Conservation (phyloP, 2,113 vertebrate species). For the Heloderma charlesbogerti region DNA sequence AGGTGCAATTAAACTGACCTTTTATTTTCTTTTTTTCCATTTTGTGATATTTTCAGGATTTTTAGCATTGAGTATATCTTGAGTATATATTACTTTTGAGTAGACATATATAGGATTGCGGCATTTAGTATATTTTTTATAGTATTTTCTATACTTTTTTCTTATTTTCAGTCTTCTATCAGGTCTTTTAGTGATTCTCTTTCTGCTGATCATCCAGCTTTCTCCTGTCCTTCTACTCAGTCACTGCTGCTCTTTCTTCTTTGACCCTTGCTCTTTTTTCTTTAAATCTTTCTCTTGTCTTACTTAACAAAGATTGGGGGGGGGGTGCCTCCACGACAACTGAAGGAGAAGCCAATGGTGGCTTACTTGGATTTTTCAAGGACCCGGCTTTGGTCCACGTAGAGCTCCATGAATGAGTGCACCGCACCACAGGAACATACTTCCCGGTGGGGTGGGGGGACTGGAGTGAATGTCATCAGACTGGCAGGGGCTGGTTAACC, state of each 20-base stretch:
- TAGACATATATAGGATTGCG: too few species aligned
- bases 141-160: background rate
- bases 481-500: too few species aligned
- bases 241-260: background rate
- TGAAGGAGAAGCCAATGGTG: too few species aligned
- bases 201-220: background rate
- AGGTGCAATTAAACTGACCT: background rate
- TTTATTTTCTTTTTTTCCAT: background rate
- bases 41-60: background rate
- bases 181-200: background rate
- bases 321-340: too few species aligned
- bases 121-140: too few species aligned
- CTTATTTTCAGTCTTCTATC: background rate
- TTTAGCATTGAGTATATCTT: background rate
- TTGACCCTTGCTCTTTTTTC: background rate
- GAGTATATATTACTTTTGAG: background rate
- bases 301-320: too few species aligned
- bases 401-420: too few species aligned
- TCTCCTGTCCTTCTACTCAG: background rate
- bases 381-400: too few species aligned
- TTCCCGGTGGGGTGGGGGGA: too few species aligned
- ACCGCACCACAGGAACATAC: too few species aligned
- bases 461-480: too few species aligned
- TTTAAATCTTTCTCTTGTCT: background rate
- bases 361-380: too few species aligned